Evolutionary conservation across 2,888 invertebrate species (phyloP), one percentile per base, ranked within the genome.

Genomic region (Nemotelus pantherinus): DNA sequence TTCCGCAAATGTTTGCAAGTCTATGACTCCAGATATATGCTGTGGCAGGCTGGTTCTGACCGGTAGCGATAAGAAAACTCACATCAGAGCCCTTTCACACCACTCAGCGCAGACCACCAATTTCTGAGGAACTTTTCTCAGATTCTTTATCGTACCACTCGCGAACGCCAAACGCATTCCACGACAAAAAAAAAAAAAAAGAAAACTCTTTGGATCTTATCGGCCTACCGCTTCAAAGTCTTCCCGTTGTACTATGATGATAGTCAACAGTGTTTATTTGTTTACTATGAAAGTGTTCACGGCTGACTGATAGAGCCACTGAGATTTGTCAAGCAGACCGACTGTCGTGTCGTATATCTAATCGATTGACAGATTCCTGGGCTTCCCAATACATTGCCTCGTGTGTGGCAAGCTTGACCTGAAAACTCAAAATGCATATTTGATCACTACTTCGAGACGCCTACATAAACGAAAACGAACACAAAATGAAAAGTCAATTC

Each of bases 171-270:
- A 39, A 45, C 65, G 47, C 65, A 65, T 65, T 65, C 65, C 65
- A 10, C 65, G 43, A 47, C 3, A 9, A 2, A 65, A 47, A 4
- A 7, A 65, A 47, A 65, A 9, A 47, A 70, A 55, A 70, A 10
- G 53, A 6, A 50, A 48, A 53, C 68, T 5, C 53, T 55, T 53
- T 10, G 70, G 70, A 3, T 7, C n/a, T 70, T 70, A 70, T 70
- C 70, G 53, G 39, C 39, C 47, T 10, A 10, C 47, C 3, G 65
- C 4, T 43, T 44, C 43, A 10, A 5, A n/a, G 48, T 5, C 47
- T 65, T n/a, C 65, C 25, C 45, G 10, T 25, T 10, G 2, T 25
- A 9, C 41, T 25, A 6, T n/a, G 68, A 5, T 2, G 39, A 48
- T 9, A 5, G 10, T 68, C 3, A 9, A 50, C 7, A n/a, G 6